Percentiles rank a stretch among this genome's conserved stretches.
phyloP scores from a whole-genome alignment of 2,113 vertebrate species.

The Atrichornis clamosus region DNA sequence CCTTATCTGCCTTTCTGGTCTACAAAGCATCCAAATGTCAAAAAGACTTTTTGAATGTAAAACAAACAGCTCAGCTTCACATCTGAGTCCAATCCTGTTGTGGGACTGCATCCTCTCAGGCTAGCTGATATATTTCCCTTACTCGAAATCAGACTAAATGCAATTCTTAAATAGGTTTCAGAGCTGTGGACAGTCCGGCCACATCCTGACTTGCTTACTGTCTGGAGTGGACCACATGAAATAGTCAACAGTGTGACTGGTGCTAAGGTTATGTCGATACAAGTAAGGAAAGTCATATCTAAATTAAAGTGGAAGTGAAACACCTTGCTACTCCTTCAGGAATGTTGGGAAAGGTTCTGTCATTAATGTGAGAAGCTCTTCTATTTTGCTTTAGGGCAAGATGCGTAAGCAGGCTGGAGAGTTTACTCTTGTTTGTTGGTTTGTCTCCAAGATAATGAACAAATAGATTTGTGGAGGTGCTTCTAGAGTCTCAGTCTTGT shows the following conservation, averaged over 20 bases:
- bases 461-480: not conserved
- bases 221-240: not conserved
- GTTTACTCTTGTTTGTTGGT: not conserved
- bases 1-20: not conserved
- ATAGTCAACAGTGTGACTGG: not conserved
- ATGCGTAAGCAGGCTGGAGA: not conserved
- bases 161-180: not conserved
- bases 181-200: not conserved
- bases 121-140: not conserved
- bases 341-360: not conserved
- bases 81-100: not conserved
- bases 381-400: not conserved
- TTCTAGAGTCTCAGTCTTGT: not conserved
- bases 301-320: not conserved
- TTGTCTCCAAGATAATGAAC: not conserved
- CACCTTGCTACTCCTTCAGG: not conserved
- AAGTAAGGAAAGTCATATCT: not conserved
- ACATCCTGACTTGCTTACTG: not conserved
- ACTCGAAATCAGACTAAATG: not conserved
- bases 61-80: not conserved
- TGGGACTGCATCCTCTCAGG: not conserved
- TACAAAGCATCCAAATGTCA: not conserved
- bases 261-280: not conserved
- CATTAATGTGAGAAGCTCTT: not conserved
- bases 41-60: not conserved